Base-by-base conservation (phyloP, 2,797 vertebrate species). In the Capromys pilorides region DNA sequence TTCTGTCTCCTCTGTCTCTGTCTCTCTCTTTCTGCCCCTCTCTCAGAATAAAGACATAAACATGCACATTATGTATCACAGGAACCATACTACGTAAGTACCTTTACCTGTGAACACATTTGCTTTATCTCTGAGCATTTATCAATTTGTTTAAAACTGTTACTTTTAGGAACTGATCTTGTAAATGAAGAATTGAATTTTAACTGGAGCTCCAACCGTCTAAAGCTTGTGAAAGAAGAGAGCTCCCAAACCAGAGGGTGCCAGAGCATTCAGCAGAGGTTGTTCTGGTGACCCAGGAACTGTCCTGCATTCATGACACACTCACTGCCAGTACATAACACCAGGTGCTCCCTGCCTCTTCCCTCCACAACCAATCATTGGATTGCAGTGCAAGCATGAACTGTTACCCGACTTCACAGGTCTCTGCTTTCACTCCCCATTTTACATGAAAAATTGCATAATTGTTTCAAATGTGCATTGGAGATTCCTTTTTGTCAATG, bases 41-140 rank as follows among this genome's bases (percentile, higher is more conserved):
- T 57, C 14, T 57, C 54, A 4, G 16, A 79, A 95, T 91, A 94
- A 93, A 93, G 79, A 96, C 84, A 83, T n/a, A 92, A 81, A 86
- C 88, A 69, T 11, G 51, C 39, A 36, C 33, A 75, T 90, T 82
- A 41, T 69, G 39, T 45, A 91, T 91, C 49, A 73, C 28, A 80
- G 93, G 66, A 91, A 83, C 85, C 75, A 57, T 51, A 78, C 28
- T 19, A 14, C 79, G 7, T 66, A 33, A 57, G 36, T 51, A 57
- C 57, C 49, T 90, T 91, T 85, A 13, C 59, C 18, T 28, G 19
- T 77, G 69, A 78, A 78, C 31, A 54, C 21, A 54, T n/a, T n/a
- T 54, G 28, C 39, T 73, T 89, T 73, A 64, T 64, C 14, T 45
- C 77, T 90, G 26, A 84, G 14, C 28, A 54, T 61, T 83, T 94